These are phyloP conservation scores for Apotomis betuletana DNA, from an alignment of 2,888 invertebrate species.

Conservation along the genomic window DNA sequence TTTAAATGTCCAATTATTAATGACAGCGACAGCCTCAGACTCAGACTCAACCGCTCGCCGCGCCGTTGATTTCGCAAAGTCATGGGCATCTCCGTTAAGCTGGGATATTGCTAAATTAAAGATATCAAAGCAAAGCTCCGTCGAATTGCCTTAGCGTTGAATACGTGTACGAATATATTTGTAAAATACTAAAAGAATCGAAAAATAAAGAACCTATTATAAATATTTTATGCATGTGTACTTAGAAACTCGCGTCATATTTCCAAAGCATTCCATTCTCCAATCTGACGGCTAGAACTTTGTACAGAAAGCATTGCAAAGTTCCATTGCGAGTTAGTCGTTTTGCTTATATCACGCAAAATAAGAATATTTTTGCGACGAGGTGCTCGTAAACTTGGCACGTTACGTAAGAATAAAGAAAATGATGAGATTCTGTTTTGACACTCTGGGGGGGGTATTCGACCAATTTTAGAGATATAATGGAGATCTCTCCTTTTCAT, in stretches of 20 bases:
- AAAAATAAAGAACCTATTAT: neutral
- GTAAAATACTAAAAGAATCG: neutral
- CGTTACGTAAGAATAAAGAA: neutral
- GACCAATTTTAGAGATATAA: too few relatives aligned
- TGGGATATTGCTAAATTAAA: too few relatives aligned
- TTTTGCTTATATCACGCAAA: constrained; percentile 45
- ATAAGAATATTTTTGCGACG: constrained; percentile 19
- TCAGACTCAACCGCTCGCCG: too few relatives aligned
- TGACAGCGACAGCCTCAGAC: too few relatives aligned
- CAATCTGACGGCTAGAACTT: constrained; percentile 27
- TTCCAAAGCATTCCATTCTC: constrained; percentile 15
- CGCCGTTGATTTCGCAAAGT: too few relatives aligned
- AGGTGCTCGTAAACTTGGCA: constrained; percentile 1
- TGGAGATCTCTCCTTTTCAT: too few relatives aligned
- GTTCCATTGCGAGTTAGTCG: constrained; percentile 31
- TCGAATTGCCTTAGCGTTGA: too few relatives aligned
- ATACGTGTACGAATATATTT: too few relatives aligned
- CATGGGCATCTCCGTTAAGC: too few relatives aligned
- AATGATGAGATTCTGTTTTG: neutral
- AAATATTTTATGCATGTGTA: constrained; percentile 8
- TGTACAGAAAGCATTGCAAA: constrained; percentile 17
- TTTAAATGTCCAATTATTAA: too few relatives aligned
- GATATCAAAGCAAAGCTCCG: too few relatives aligned
- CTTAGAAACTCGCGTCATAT: constrained; percentile 12
- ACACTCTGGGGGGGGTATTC: too few relatives aligned